Evolutionary conservation across 2,888 invertebrate genomes (phyloP).

Genomic region (Pharmacophagus antenor): DNA sequence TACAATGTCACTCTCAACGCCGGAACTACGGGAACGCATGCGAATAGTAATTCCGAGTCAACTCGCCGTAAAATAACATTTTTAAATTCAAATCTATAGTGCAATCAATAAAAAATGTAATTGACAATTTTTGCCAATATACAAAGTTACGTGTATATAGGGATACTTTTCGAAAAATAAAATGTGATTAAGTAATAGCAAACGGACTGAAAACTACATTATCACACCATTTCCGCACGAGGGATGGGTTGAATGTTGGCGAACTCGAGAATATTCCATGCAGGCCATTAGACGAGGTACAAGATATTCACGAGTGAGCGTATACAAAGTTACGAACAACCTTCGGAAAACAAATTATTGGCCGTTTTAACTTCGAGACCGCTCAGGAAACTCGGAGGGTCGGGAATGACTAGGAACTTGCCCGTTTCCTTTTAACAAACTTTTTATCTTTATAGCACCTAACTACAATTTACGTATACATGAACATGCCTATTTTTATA

Average conservation of each 20-base stretch:
- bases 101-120: no score
- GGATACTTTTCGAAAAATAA: background rate
- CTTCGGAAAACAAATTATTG: slow-evolving; percentile 32
- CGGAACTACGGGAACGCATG: no score
- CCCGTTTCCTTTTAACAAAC: background rate
- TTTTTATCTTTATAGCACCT: slow-evolving; percentile 4
- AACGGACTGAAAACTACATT: slow-evolving; percentile 5
- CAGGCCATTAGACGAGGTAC: slow-evolving; percentile 29
- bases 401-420: slow-evolving; percentile 5
- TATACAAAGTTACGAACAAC: slow-evolving; percentile 31
- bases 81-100: no score
- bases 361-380: slow-evolving; percentile 29
- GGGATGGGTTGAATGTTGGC: slow-evolving; percentile 24
- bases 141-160: no score
- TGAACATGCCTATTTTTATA: background rate
- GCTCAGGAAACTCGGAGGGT: slow-evolving; percentile 21
- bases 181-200: background rate
- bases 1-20: no score
- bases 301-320: slow-evolving; percentile 30
- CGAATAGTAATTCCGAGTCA: no score
- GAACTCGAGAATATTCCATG: slow-evolving; percentile 30
- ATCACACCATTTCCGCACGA: slow-evolving; percentile 9
- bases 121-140: no score
- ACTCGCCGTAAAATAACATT: no score
- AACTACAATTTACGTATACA: background rate